phyloP scores from a whole-genome alignment of 2,113 vertebrate genomes.

The Heteronetta atricapilla region DNA sequence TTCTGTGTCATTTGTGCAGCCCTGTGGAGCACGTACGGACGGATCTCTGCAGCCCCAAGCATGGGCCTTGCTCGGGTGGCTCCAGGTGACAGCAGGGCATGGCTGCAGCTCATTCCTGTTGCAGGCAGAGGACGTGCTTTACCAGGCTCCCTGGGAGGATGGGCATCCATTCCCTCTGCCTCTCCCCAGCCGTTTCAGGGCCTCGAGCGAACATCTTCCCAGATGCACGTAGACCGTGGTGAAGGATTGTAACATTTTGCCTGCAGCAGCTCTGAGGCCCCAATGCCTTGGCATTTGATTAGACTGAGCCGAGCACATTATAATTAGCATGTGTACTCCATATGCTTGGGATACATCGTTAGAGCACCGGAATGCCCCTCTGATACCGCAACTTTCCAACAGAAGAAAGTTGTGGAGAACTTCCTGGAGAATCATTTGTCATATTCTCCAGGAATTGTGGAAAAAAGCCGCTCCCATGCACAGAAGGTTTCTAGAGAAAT shows the following conservation, averaged over 20 bases:
- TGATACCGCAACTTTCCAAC: constrained; percentile 2
- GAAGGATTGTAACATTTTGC: constrained; percentile 49
- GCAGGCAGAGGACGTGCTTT: not conserved
- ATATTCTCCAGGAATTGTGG: not conserved
- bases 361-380: not conserved
- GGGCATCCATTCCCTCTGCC: fast-evolving
- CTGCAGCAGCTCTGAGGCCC: constrained; percentile 50
- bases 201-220: not conserved
- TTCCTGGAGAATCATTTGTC: constrained; percentile 22
- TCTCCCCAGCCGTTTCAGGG: not conserved
- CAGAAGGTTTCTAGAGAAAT: constrained; percentile 49
- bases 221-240: not conserved
- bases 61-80: not conserved
- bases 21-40: not conserved
- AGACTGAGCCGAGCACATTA: not conserved
- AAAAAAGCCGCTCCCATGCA: not conserved
- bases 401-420: constrained; percentile 9
- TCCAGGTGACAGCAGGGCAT: not conserved
- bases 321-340: constrained; percentile 63
- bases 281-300: constrained; percentile 50
- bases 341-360: constrained; percentile 30
- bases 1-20: not conserved
- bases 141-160: fast-evolving
- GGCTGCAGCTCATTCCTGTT: not conserved
- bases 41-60: not conserved